phyloP scores from a whole-genome alignment of 1,140 invertebrate genomes.

The Chlorops oryzae region DNA sequence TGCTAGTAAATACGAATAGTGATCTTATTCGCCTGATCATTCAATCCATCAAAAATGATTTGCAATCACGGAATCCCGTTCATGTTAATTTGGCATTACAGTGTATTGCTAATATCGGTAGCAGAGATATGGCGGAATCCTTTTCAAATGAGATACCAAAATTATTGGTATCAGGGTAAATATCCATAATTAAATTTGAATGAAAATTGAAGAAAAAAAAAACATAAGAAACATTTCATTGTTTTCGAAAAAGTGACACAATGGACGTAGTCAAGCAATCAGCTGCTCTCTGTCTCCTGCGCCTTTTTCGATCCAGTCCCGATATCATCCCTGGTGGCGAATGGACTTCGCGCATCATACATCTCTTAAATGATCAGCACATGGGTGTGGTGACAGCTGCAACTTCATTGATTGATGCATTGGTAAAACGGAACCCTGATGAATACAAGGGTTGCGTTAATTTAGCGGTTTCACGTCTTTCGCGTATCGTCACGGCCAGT shows the following conservation, averaged over 20 bases:
- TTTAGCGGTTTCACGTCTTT: conserved; percentile 92
- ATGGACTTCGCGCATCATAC: conserved; percentile 98
- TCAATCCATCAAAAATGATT: conserved; percentile 99
- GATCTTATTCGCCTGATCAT: conserved; percentile 99
- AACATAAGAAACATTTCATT: conserved; percentile 5
- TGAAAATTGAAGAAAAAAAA: background rate
- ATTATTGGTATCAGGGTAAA: conserved; percentile 90
- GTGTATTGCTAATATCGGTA: conserved; percentile 99
- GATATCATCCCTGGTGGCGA: conserved; percentile 95
- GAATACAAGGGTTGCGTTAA: conserved; percentile 99
- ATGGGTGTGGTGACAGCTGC: conserved; percentile 99
- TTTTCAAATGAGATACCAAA: conserved; percentile 98
- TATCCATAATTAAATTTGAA: background rate
- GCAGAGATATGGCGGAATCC: conserved; percentile 98
- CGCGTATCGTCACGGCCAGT: conserved; percentile 94
- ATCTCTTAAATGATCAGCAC: conserved; percentile 98
- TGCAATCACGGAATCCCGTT: conserved; percentile 93
- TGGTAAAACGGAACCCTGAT: conserved; percentile 97
- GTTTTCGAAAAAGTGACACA: conserved; percentile 78
- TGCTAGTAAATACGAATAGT: conserved; percentile 97
- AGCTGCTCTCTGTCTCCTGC: conserved; percentile 90
- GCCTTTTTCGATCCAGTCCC: conserved; percentile 86
- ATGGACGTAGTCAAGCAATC: conserved; percentile 99
- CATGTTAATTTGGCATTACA: conserved; percentile 99
- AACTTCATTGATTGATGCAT: conserved; percentile 93